Conservation (phyloP, 1,140 invertebrate genomes). For the Prorops nasuta region DNA sequence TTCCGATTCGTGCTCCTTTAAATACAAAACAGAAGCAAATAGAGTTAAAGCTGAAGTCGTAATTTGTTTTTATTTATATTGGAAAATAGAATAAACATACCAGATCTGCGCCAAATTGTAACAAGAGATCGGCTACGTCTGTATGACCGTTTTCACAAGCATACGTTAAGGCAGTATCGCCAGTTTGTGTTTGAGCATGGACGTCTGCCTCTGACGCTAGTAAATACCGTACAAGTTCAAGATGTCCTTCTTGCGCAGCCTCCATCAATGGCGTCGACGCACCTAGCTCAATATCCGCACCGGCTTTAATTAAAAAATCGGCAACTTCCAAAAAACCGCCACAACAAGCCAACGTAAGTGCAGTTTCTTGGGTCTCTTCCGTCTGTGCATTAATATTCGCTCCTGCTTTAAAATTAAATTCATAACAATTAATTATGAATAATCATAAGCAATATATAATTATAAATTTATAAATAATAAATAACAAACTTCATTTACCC, state of each 20-base stretch:
- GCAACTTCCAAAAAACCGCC: constrained; percentile 97
- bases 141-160: constrained; percentile 97
- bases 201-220: constrained; percentile 85
- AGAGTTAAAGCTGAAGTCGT: background rate
- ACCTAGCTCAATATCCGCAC: constrained; percentile 92
- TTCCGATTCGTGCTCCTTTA: constrained; percentile 86
- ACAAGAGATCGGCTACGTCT: constrained; percentile 85
- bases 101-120: constrained; percentile 87
- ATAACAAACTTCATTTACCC: constrained; percentile 56
- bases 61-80: constrained; percentile 1
- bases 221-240: constrained; percentile 88
- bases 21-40: background rate
- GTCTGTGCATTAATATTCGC: constrained; percentile 98
- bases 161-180: constrained; percentile 96
- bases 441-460: background rate
- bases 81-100: constrained; percentile 43
- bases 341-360: constrained; percentile 94
- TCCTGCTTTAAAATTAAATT: constrained; percentile 61
- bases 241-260: constrained; percentile 94
- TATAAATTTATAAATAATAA: background rate
- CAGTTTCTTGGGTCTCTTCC: constrained; percentile 97
- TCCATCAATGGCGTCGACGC: constrained; percentile 98
- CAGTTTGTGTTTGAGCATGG: constrained; percentile 89
- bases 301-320: constrained; percentile 92
- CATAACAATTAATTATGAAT: constrained; percentile 8